Conservation (phyloP, 2,888 invertebrate genomes). For the Scrobipalpa costella region DNA sequence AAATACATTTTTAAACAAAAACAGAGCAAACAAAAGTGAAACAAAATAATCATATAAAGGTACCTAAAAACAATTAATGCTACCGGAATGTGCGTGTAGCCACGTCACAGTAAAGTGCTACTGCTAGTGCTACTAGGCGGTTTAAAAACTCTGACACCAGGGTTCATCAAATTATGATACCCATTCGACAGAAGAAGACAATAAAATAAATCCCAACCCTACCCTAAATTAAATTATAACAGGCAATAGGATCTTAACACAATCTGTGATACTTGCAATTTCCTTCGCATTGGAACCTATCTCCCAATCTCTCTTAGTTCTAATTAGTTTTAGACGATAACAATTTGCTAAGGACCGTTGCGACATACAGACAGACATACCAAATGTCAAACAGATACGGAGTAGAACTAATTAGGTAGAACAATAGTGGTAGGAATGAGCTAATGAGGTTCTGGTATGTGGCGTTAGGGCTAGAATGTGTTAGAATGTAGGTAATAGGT, state of each 20-base stretch:
- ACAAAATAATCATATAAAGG: too few species aligned
- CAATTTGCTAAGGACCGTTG: constrained; percentile 65
- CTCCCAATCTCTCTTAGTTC: constrained; percentile 37
- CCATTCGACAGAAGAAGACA: too few species aligned
- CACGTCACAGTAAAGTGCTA: too few species aligned
- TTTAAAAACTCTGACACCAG: too few species aligned
- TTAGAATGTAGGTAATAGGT: constrained; percentile 14
- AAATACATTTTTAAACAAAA: too few species aligned
- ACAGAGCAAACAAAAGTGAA: too few species aligned
- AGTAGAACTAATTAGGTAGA: constrained; percentile 57
- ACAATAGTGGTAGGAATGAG: constrained; percentile 48
- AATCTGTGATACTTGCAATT: constrained; percentile 3
- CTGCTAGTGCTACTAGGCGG: too few species aligned
- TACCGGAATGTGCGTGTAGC: too few species aligned
- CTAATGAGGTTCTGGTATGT: constrained; percentile 15
- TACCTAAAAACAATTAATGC: too few species aligned
- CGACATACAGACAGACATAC: constrained; percentile 59
- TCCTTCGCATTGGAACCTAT: constrained; percentile 6
- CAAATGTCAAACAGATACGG: constrained; percentile 67
- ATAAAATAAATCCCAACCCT: background rate
- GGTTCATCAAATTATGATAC: too few species aligned
- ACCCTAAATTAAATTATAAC: constrained; percentile 12
- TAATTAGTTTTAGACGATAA: constrained; percentile 64
- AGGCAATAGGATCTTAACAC: constrained; percentile 4
- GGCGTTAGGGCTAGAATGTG: constrained; percentile 10